Percentiles rank a stretch among this genome's conserved stretches.
phyloP scores from a whole-genome alignment of 2,113 vertebrate genomes.

The Protobothrops mucrosquamatus region DNA sequence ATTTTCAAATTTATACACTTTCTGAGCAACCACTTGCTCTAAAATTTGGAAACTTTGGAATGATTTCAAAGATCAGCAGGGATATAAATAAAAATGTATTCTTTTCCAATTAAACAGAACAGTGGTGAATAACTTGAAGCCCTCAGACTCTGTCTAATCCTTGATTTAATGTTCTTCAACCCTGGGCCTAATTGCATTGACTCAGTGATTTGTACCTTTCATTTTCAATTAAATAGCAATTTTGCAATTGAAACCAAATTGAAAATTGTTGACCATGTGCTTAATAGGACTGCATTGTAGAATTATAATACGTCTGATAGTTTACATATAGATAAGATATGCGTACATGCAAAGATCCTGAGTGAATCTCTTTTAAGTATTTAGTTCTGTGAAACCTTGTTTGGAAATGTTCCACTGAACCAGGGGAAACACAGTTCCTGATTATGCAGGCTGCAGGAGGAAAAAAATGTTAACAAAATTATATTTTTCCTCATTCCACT shows the following conservation, averaged over 20 bases:
- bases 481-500: background rate
- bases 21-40: background rate
- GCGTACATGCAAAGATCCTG: background rate
- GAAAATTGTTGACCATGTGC: background rate
- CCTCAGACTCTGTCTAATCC: background rate
- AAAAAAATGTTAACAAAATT: background rate
- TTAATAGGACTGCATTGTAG: background rate
- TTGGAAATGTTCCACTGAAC: background rate
- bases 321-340: background rate
- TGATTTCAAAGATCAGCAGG: too few relatives aligned
- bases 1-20: background rate
- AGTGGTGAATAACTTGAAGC: background rate
- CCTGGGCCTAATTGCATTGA: background rate
- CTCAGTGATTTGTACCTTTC: background rate
- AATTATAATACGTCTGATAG: background rate
- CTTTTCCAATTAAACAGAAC: background rate
- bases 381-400: background rate
- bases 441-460: background rate
- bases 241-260: background rate
- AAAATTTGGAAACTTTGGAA: background rate
- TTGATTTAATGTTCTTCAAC: background rate
- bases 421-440: background rate
- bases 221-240: background rate
- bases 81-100: background rate
- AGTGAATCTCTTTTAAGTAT: background rate